A percentile compares a stretch with the other conserved stretches of the same genome.
Evolutionary conservation across 2,888 invertebrate species (phyloP).

Genomic region (Gymnocheta viridis): DNA sequence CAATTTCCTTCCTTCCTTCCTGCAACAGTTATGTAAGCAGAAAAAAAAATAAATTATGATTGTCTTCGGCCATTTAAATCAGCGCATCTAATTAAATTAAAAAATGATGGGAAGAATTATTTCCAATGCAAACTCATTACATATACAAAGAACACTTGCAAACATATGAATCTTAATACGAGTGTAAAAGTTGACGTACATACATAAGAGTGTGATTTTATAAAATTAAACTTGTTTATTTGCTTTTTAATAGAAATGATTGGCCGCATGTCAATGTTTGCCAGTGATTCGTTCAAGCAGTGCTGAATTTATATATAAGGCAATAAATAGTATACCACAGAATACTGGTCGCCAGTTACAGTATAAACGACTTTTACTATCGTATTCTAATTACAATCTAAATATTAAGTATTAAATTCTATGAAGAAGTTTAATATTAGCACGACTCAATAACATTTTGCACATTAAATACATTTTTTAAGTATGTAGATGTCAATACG

Average conservation of each 20-base stretch:
- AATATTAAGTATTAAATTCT: no score
- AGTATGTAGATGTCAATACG: no score
- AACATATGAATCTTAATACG: neutral
- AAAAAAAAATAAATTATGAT: conserved; percentile 47
- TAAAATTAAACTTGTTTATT: conserved; percentile 27
- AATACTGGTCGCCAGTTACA: no score
- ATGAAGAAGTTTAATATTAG: no score
- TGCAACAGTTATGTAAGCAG: conserved; percentile 44
- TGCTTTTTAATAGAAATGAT: conserved; percentile 21
- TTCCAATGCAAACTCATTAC: neutral
- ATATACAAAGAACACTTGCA: neutral
- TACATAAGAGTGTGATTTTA: conserved; percentile 11
- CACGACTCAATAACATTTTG: no score
- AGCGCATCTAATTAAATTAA: conserved; percentile 62
- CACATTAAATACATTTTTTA: no score
- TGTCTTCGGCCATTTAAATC: conserved; percentile 55
- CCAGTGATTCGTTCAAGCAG: neutral
- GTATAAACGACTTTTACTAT: no score
- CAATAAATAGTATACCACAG: no score
- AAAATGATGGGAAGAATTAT: conserved; percentile 3
- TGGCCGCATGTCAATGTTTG: conserved; percentile 31
- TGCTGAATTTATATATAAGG: neutral
- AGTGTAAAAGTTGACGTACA: conserved; percentile 9
- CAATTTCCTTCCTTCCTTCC: conserved; percentile 59
- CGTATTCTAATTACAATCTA: no score